Evolutionary conservation across 1,140 invertebrate genomes (phyloP).

Genomic region (Gryllus bimaculatus): DNA sequence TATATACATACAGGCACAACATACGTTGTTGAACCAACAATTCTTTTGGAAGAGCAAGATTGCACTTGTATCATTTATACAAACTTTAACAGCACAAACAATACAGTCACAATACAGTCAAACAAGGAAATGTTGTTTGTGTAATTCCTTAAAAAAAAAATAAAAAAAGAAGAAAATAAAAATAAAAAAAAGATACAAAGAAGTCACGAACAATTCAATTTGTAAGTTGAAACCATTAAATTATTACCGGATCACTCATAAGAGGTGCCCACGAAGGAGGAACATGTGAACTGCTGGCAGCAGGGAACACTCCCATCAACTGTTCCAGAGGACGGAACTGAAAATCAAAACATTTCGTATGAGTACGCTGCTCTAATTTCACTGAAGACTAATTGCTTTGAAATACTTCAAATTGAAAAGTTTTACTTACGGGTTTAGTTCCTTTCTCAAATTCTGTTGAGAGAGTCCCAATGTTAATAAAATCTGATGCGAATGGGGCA

Average conservation of each 20-base stretch:
- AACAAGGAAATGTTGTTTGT: too few species aligned
- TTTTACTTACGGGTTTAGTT: constrained; percentile 66
- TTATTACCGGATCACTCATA: constrained; percentile 77
- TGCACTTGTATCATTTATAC: too few species aligned
- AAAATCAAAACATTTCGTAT: constrained; percentile 27
- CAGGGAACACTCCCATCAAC: constrained; percentile 98
- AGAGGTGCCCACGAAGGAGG: constrained; percentile 87
- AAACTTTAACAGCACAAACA: too few species aligned
- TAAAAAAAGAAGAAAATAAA: too few species aligned
- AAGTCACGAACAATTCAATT: background rate
- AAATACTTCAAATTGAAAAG: too few species aligned
- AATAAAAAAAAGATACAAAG: too few species aligned
- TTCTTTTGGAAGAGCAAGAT: too few species aligned
- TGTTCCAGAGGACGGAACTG: constrained; percentile 95
- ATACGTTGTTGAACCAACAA: too few species aligned
- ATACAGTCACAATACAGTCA: too few species aligned
- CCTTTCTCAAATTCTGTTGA: constrained; percentile 80
- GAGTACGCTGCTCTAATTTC: background rate
- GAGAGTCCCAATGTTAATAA: constrained; percentile 80
- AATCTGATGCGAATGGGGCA: constrained; percentile 99
- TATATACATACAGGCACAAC: too few species aligned
- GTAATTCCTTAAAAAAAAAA: too few species aligned
- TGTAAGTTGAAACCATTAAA: background rate
- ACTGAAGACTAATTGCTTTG: too few species aligned
- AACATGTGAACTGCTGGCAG: constrained; percentile 88